Percentiles rank a stretch among this genome's conserved stretches.
phyloP scores from a whole-genome alignment of 1,140 invertebrate genomes.

The Steinernema feltiae region DNA sequence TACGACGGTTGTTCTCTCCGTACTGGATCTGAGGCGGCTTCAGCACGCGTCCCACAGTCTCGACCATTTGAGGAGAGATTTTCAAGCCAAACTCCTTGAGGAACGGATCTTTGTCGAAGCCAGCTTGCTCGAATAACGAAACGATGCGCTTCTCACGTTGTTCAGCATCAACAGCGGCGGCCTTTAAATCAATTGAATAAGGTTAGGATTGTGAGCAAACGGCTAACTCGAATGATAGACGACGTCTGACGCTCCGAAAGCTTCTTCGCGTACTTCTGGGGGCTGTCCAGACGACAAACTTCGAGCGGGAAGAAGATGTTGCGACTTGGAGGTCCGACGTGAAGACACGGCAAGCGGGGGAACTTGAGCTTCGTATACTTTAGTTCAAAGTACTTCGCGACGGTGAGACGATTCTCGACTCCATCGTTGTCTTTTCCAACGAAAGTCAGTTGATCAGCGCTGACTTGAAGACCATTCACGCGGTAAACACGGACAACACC shows the following conservation, averaged over 20 bases:
- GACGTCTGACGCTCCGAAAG: constrained; percentile 46
- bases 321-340: constrained; percentile 43
- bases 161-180: constrained; percentile 43
- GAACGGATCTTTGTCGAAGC: constrained; percentile 39
- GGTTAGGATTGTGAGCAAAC: neutral
- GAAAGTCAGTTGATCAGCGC: constrained; percentile 36
- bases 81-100: constrained; percentile 66
- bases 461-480: constrained; percentile 42
- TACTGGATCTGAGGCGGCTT: constrained; percentile 97
- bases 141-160: constrained; percentile 45
- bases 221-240: constrained; percentile 40
- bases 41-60: constrained; percentile 88
- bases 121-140: constrained; percentile 28
- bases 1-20: constrained; percentile 62
- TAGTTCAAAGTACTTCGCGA: constrained; percentile 52
- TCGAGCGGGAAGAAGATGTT: constrained; percentile 56
- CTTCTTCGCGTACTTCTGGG: constrained; percentile 54
- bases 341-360: constrained; percentile 55
- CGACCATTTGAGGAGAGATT: constrained; percentile 95
- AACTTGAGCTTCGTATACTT: constrained; percentile 46
- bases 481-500: constrained; percentile 41
- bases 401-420: constrained; percentile 24
- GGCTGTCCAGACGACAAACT: constrained; percentile 50
- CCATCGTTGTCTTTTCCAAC: constrained; percentile 16
- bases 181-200: constrained; percentile 26